phyloP scores from a whole-genome alignment of 37 sponge, comb jelly and placozoan genomes.

The Chondrosia reniformis region DNA sequence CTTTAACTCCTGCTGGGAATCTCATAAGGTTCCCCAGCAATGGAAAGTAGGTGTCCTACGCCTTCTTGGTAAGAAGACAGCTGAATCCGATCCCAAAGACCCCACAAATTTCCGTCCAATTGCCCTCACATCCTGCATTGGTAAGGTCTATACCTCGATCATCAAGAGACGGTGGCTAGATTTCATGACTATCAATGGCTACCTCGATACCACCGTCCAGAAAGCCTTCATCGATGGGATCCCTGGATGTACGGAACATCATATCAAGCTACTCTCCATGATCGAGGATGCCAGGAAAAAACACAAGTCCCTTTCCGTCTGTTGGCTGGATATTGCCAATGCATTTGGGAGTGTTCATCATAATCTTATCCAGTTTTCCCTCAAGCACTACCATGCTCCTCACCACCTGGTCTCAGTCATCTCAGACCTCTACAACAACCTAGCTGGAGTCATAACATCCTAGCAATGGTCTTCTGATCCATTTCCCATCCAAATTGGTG shows the following conservation, averaged over 20 bases:
- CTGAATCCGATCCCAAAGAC: background rate
- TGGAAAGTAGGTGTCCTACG: conserved; percentile 14
- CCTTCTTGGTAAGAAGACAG: conserved; percentile 6
- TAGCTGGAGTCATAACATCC: conserved; percentile 5
- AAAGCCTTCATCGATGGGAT: conserved; percentile 11
- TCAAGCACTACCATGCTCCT: conserved; percentile 32
- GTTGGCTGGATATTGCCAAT: conserved; percentile 41
- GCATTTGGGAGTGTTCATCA: conserved; percentile 44
- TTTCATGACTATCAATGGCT: conserved; percentile 22
- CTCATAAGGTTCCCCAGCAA: background rate
- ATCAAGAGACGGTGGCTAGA: conserved; percentile 13
- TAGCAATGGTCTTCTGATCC: conserved; percentile 18
- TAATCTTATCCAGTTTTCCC: conserved; percentile 20
- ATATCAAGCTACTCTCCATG: background rate
- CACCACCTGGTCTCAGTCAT: background rate
- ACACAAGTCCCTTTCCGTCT: conserved; percentile 1
- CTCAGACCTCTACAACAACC: conserved; percentile 6
- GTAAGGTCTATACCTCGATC: conserved; percentile 8
- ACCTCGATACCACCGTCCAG: conserved; percentile 29
- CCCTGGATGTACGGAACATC: conserved; percentile 34
- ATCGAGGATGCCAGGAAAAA: conserved; percentile 20
- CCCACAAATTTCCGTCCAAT: conserved; percentile 14
- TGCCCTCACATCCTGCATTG: conserved; percentile 19
- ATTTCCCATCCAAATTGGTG: no score
- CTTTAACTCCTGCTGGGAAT: background rate